Base-by-base conservation (phyloP, 2,888 invertebrate genomes). In the Caenorhabditis panamensis region DNA sequence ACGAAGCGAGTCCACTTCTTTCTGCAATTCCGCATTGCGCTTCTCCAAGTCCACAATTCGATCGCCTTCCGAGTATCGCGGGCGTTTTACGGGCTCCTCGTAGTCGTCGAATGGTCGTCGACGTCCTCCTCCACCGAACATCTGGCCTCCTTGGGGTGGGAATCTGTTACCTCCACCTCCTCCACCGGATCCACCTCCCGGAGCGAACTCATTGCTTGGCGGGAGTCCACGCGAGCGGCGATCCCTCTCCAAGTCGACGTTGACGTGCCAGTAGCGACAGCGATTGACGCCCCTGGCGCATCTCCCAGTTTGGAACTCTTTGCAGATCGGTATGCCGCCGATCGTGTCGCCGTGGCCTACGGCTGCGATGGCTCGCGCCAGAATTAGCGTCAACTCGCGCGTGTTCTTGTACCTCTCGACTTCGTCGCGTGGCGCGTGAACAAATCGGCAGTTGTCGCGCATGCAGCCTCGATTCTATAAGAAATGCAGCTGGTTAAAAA, bases 391-490 rank as follows among this genome's bases (percentile, higher is more conserved):
- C 89, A 95, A 92, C 89, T 94, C 94, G 0, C 95, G 95, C 13
- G 94, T 94, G 62, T 93, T 93, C 85, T 94, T 93, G 89, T 94
- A 94, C 79, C 94, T 94, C 82, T 93, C 93, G 90, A 95, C 95
- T 86, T 94, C 94, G 88, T 94, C 94, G 20, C 94, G 93, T 0
- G 94, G 93, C 88, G 95, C 95, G 91, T 95, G 95, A 54, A 89
- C 88, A 75, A 88, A 90, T 76, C 91, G 91, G 86, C 92, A 92
- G 76, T 94, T 94, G 3, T 93, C 93, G 87, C 95, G 93, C n/a
- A 93, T 93, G 89, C 95, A 95, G 79, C 94, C 93, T 53, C 93
- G 94, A 91, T 95, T 95, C 92, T 89, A 82, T 72, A 89, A 84
- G 6, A 49, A 64, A 8, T 5, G 20, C 41, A 31, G 31, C 31